Percentiles rank a stretch among this genome's conserved stretches.
Conservation (phyloP, 2,797 vertebrate species). For the Ctenochaetus hawaiiensis region DNA sequence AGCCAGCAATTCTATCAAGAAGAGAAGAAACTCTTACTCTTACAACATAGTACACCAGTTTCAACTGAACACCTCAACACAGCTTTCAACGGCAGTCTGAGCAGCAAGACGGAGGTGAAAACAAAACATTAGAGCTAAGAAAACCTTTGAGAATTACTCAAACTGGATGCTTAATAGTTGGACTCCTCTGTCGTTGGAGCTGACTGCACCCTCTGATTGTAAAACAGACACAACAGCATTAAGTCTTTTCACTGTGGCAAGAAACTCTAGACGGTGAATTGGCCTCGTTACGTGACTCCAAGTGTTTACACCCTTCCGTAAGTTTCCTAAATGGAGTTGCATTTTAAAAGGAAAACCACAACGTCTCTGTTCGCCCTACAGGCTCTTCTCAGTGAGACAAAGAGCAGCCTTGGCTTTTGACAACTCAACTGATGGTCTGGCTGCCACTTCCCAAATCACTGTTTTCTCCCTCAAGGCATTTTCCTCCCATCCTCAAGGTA, state of each 20-base stretch:
- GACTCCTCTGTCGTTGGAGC: conserved; percentile 19
- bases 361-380: conserved; percentile 69
- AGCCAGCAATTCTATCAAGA: too few relatives aligned
- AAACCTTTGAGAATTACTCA: conserved; percentile 8
- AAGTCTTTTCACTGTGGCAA: conserved; percentile 42
- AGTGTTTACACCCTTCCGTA: conserved; percentile 72
- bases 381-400: conserved; percentile 72
- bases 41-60: too few relatives aligned
- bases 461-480: conserved; percentile 50
- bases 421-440: conserved; percentile 62
- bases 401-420: conserved; percentile 68
- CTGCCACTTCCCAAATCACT: conserved; percentile 57
- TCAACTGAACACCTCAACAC: not conserved
- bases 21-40: too few relatives aligned
- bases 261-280: conserved; percentile 59
- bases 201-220: conserved; percentile 27
- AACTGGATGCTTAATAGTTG: conserved; percentile 44
- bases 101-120: not conserved
- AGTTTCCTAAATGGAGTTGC: conserved; percentile 72
- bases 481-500: conserved; percentile 62
- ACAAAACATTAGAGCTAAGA: conserved; percentile 5
- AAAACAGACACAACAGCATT: conserved; percentile 50
- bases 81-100: not conserved
- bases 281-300: conserved; percentile 74
- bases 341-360: conserved; percentile 79